phyloP scores from a whole-genome alignment of 2,888 invertebrate species.

The Cataglyphis cursor region DNA sequence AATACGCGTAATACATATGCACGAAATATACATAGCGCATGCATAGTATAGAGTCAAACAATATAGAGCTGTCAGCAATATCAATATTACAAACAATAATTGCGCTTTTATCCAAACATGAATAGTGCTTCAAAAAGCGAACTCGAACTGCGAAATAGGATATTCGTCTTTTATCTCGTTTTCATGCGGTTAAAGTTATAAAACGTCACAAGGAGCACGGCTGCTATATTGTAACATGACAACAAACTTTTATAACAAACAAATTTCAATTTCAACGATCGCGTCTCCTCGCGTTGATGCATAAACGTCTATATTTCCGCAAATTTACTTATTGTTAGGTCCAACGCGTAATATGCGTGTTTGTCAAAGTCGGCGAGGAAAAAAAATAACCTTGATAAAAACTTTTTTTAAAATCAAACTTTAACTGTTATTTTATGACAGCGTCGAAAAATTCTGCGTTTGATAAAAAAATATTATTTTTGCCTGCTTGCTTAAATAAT shows the following conservation, averaged over 20 bases:
- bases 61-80: constrained; percentile 1
- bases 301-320: constrained; percentile 32
- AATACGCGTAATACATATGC: not conserved
- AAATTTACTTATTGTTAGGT: constrained; percentile 29
- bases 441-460: constrained; percentile 19
- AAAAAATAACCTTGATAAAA: constrained; percentile 26
- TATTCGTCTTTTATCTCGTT: constrained; percentile 12
- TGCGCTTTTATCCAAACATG: constrained; percentile 14
- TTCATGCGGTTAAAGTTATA: constrained; percentile 27
- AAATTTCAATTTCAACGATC: constrained; percentile 54
- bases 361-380: not conserved
- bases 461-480: constrained; percentile 6
- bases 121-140: not conserved
- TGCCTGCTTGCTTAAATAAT: not conserved
- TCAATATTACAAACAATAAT: constrained; percentile 39
- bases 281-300: constrained; percentile 15
- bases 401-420: constrained; percentile 44
- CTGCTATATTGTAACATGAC: not conserved
- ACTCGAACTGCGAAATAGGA: not conserved
- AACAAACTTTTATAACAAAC: constrained; percentile 43
- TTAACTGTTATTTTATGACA: constrained; percentile 34
- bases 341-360: not conserved
- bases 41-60: not conserved
- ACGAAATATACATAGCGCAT: not conserved
- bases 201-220: not conserved